These are phyloP conservation scores for Rhagium mordax DNA, from an alignment of 2,888 invertebrate species.

Conservation along the genomic window DNA sequence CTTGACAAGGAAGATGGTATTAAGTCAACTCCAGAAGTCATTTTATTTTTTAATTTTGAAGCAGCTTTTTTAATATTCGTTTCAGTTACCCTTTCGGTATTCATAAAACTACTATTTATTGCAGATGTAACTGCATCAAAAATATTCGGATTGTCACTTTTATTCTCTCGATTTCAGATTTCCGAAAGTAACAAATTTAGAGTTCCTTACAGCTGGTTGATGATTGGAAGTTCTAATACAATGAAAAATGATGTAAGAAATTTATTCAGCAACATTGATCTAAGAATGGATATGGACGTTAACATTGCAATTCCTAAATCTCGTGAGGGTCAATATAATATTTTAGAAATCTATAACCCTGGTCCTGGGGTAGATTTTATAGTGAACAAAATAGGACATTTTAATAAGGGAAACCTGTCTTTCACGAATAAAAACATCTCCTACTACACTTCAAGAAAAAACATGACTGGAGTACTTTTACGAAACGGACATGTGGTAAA, in stretches of 20 bases:
- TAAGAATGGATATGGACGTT: constrained; percentile 54
- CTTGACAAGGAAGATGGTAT: no score
- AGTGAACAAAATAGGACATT: constrained; percentile 14
- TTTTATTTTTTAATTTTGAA: no score
- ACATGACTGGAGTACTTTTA: constrained; percentile 55
- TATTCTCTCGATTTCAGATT: constrained; percentile 40
- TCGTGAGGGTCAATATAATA: constrained; percentile 33
- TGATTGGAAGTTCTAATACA: constrained; percentile 30
- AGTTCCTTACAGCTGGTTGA: constrained; percentile 56
- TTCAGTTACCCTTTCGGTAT: no score
- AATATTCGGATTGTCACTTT: no score
- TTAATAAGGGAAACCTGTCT: constrained; percentile 13
- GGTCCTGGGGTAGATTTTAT: constrained; percentile 43
- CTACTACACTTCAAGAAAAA: constrained; percentile 55
- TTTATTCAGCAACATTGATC: constrained; percentile 41
- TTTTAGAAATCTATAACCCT: constrained; percentile 55
- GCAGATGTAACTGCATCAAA: no score
- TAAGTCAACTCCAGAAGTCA: no score
- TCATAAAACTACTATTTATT: no score
- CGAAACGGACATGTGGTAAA: constrained; percentile 55
- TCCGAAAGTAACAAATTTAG: constrained; percentile 41
- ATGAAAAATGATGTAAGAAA: constrained; percentile 19
- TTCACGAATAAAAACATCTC: constrained; percentile 13
- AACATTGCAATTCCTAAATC: constrained; percentile 41
- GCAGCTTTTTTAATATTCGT: no score